A percentile compares a stretch with the other conserved stretches of the same genome.
These are phyloP conservation scores for Holacanthella duospinosa DNA, from an alignment of 2,888 invertebrate species.

Conservation along the genomic window DNA sequence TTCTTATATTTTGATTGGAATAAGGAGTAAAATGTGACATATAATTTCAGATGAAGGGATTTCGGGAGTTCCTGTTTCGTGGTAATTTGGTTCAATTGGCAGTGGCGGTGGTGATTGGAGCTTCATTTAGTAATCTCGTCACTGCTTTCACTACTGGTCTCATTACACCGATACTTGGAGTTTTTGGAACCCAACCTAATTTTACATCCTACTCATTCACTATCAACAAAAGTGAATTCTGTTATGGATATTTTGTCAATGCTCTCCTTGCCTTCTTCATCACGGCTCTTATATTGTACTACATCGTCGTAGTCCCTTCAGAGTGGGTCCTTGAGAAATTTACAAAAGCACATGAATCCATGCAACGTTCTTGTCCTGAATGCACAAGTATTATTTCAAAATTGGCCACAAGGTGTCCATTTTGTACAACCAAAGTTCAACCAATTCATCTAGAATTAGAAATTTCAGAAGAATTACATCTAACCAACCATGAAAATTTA, in stretches of 20 bases:
- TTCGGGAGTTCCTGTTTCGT: constrained; percentile 14
- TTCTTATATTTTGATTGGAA: neutral
- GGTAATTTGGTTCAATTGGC: constrained; percentile 14
- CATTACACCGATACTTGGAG: constrained; percentile 12
- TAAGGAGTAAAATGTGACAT: neutral
- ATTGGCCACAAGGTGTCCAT: constrained; percentile 1
- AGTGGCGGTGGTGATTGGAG: constrained; percentile 14
- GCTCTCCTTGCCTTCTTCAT: constrained; percentile 10
- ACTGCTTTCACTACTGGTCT: constrained; percentile 10
- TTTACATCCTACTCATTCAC: constrained; percentile 6
- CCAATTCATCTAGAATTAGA: neutral
- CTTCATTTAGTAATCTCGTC: constrained; percentile 11
- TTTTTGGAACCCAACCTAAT: constrained; percentile 9
- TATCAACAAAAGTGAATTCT: constrained; percentile 8
- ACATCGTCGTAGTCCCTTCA: constrained; percentile 13
- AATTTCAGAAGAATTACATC: neutral
- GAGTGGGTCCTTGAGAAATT: constrained; percentile 8
- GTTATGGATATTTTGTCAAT: constrained; percentile 9
- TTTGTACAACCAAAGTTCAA: neutral
- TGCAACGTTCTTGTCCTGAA: neutral
- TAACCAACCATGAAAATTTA: too few species aligned
- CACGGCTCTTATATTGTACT: constrained; percentile 15
- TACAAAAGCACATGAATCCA: constrained; percentile 1
- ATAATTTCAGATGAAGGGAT: constrained; percentile 8
- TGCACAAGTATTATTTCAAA: constrained; percentile 6